Percentiles rank a stretch among this genome's conserved stretches.
phyloP scores from a whole-genome alignment of 2,113 vertebrate species.

The Anarhynchus alexandrinus region DNA sequence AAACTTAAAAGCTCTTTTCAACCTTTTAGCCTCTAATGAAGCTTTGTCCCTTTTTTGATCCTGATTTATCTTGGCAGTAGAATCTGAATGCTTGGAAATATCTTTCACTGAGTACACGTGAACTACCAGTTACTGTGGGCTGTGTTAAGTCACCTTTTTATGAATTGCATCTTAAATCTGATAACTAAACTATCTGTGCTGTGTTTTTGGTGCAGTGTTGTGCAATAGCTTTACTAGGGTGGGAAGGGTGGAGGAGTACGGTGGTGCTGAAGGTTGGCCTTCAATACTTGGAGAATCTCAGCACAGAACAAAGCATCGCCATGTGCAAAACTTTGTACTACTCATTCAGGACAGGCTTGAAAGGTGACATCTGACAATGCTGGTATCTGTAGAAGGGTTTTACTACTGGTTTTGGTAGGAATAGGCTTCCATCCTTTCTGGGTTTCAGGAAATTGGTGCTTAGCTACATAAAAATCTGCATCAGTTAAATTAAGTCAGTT shows the following conservation, averaged over 20 bases:
- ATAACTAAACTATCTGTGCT: neutral
- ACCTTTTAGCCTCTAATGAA: neutral
- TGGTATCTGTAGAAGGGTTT: neutral
- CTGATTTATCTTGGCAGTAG: neutral
- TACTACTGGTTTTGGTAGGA: neutral
- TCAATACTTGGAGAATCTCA: neutral
- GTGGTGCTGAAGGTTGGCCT: neutral
- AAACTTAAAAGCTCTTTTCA: neutral
- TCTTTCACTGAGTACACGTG: neutral
- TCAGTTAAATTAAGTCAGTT: neutral
- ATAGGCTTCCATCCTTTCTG: neutral
- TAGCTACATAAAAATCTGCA: neutral
- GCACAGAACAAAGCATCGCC: neutral
- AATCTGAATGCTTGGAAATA: neutral
- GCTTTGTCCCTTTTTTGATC: neutral
- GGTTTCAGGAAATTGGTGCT: neutral
- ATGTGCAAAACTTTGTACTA: neutral
- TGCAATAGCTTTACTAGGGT: neutral
- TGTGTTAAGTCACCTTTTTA: neutral
- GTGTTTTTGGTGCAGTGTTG: neutral
- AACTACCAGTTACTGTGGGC: neutral
- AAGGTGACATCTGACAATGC: neutral
- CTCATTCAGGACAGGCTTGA: neutral
- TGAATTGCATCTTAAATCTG: neutral
- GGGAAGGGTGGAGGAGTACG: neutral